Evolutionary conservation across 2,113 vertebrate genomes (phyloP), one percentile per base, ranked within the genome.

Genomic region (Brienomyrus longianalis): DNA sequence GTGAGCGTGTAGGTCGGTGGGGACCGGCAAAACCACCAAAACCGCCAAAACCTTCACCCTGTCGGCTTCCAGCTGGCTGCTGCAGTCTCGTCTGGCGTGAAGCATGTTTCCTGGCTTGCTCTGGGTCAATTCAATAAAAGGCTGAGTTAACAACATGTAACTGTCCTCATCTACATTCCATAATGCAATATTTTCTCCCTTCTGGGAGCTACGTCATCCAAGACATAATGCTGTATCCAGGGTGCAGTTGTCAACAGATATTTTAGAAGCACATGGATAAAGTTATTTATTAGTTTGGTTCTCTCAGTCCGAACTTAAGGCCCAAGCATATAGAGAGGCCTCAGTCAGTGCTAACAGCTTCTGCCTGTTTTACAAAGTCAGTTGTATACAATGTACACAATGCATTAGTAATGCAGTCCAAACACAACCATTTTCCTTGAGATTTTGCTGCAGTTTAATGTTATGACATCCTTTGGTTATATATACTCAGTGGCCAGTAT

Each of bases 121-220:
- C n/a, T 5, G 51, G n/a, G 27, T 87, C 85, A n/a, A 21, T 51
- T 54, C 51, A 87, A 31, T 87, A 52, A 52, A 86, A 35, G 9
- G 15, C 48, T 35, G n/a, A 35, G 51, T 87, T 54, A 39, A 54
- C 51, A 56, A 35, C 27, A 87, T 54, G 27, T 87, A 35, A 31
- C 48, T 54, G 51, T 87, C 23, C 84, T 87, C 48, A 54, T 54
- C 85, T 19, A 31, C 27, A 15, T 54, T 52, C 85, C 51, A 48
- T 87, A 54, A 87, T 87, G 85, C 85, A 54, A 21, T 17, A 56
- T 54, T 87, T 54, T 54, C 15, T 54, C 85, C 85, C 27, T 87
- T 27, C 23, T 52, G 47, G 85, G 85, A 52, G 85, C 51, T 54
- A 6, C 17, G 1, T 39, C 51, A 15, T 52, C 23, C 50, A 87